A percentile compares a stretch with the other conserved stretches of the same genome.
These are phyloP conservation scores for Slavum lentiscoides DNA, from an alignment of 2,888 invertebrate species.

Conservation along the genomic window DNA sequence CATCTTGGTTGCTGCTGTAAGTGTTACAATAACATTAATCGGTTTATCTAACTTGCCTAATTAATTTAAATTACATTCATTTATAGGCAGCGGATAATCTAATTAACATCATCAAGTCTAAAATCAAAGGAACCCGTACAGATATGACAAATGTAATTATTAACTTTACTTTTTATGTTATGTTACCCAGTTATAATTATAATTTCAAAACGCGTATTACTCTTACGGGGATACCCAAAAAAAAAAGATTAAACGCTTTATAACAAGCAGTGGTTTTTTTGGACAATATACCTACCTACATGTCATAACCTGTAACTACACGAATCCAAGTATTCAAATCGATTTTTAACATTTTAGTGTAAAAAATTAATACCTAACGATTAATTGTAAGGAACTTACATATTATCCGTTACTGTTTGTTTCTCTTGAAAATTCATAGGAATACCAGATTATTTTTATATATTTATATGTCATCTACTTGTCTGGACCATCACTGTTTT, in stretches of 20 bases:
- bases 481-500: too few relatives aligned
- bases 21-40: background rate
- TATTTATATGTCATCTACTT: too few relatives aligned
- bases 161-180: background rate
- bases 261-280: too few relatives aligned
- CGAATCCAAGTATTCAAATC: too few relatives aligned
- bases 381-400: too few relatives aligned
- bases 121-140: constrained; percentile 34
- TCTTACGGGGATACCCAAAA: background rate
- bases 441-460: too few relatives aligned
- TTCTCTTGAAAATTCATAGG: too few relatives aligned
- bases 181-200: background rate
- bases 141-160: constrained; percentile 50
- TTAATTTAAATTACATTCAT: background rate
- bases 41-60: background rate
- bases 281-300: too few relatives aligned
- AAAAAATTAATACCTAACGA: too few relatives aligned
- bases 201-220: background rate
- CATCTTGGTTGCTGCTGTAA: constrained; percentile 25
- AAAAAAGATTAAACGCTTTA: background rate
- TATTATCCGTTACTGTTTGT: too few relatives aligned
- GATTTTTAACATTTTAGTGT: too few relatives aligned
- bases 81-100: constrained; percentile 31
- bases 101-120: constrained; percentile 27
- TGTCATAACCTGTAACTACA: too few relatives aligned